phyloP scores from a whole-genome alignment of 2,797 vertebrate genomes.

The Cryptoprocta ferox region DNA sequence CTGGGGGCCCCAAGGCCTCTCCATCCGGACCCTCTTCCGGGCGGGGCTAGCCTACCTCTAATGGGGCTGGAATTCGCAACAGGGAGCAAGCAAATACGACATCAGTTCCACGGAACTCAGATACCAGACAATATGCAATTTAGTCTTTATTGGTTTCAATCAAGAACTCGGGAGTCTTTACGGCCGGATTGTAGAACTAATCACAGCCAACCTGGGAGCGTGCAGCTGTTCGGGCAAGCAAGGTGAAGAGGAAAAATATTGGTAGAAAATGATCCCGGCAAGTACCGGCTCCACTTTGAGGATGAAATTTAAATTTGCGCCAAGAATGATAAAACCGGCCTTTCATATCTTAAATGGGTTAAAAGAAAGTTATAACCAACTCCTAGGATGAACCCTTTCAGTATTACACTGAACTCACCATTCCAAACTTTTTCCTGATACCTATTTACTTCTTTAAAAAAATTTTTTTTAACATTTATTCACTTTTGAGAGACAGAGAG shows the following conservation, averaged over 20 bases:
- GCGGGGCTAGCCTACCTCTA: not conserved
- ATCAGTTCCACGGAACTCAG: not conserved
- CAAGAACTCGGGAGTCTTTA: not conserved
- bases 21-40: not conserved
- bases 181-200: not conserved
- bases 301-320: slow-evolving; percentile 47
- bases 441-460: not conserved
- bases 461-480: no score
- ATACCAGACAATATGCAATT: not conserved
- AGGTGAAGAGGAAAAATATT: not conserved
- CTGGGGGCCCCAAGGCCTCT: not conserved
- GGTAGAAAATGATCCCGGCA: not conserved
- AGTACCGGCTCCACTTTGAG: not conserved
- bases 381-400: not conserved
- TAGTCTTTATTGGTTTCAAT: not conserved
- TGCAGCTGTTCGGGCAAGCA: not conserved
- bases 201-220: not conserved
- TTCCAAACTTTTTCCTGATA: not conserved
- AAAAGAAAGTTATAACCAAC: not conserved
- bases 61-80: not conserved
- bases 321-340: not conserved
- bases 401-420: not conserved
- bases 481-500: no score
- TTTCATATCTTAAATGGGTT: not conserved
- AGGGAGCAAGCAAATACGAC: not conserved